Percentiles rank a stretch among this genome's conserved stretches.
Evolutionary conservation across 1,140 invertebrate genomes (phyloP).

Genomic region (Drosophila rhopaloa): DNA sequence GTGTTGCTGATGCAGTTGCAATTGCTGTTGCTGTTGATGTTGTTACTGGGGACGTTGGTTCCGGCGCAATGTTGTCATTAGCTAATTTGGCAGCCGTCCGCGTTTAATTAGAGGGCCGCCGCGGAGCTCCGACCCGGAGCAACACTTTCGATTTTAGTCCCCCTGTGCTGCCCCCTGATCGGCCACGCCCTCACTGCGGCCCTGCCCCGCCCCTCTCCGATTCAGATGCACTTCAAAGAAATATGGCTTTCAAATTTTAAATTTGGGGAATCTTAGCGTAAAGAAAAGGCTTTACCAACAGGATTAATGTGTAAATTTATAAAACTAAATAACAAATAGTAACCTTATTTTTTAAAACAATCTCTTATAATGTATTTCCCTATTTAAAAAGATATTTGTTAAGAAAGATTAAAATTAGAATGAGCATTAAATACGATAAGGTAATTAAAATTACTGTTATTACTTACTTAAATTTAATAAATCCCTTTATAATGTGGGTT

Average conservation of each 20-base stretch:
- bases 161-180: conserved; percentile 16
- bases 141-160: conserved; percentile 73
- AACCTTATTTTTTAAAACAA: too few relatives aligned
- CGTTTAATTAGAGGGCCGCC: conserved; percentile 71
- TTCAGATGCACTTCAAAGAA: background rate
- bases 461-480: too few relatives aligned
- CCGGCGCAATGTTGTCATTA: conserved; percentile 64
- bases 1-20: conserved; percentile 3
- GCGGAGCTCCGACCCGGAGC: conserved; percentile 45
- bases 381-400: too few relatives aligned
- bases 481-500: too few relatives aligned
- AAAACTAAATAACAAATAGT: too few relatives aligned
- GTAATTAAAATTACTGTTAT: too few relatives aligned
- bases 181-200: conserved; percentile 42
- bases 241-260: background rate
- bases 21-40: conserved; percentile 2
- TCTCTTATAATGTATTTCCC: too few relatives aligned
- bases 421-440: too few relatives aligned
- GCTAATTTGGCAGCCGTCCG: conserved; percentile 76
- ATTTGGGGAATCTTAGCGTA: background rate
- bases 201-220: background rate
- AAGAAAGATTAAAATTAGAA: too few relatives aligned
- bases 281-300: background rate
- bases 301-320: too few relatives aligned
- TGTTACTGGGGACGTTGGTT: conserved; percentile 9